Conservation (phyloP, 2,888 invertebrate species). For the Phortica okadai region DNA sequence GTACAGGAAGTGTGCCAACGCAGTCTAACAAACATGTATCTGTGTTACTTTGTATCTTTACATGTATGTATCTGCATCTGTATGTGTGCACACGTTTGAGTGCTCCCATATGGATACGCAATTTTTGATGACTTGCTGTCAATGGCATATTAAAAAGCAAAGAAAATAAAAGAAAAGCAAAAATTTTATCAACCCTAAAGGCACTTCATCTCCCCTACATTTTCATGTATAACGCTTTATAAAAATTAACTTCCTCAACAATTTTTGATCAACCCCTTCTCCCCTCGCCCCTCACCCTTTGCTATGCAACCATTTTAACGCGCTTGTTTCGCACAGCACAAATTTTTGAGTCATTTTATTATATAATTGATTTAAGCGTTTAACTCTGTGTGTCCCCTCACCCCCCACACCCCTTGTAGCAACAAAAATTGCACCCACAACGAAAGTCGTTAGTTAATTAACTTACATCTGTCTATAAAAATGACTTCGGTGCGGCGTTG, state of each 20-base stretch:
- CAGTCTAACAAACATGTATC: neutral
- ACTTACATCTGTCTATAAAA: conserved; percentile 47
- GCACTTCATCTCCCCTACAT: neutral
- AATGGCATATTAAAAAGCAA: neutral
- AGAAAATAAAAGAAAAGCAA: neutral
- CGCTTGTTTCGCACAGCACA: conserved; percentile 20
- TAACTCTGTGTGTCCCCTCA: neutral
- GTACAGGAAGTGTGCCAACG: conserved; percentile 12
- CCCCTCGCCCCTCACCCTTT: no score
- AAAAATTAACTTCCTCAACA: conserved; percentile 3
- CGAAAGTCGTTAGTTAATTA: conserved; percentile 62
- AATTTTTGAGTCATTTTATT: conserved; percentile 63
- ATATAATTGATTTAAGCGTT: conserved; percentile 64
- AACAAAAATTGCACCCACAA: conserved; percentile 22
- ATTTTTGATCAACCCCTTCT: neutral
- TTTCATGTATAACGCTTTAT: neutral
- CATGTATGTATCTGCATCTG: neutral
- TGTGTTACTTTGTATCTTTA: neutral
- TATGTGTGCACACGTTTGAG: neutral
- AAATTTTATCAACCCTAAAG: neutral
- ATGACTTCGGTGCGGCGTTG: neutral
- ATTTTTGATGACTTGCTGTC: conserved; percentile 16
- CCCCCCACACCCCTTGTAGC: neutral
- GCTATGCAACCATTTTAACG: neutral
- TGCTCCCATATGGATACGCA: conserved; percentile 21